These are phyloP conservation scores for Bergia sp. DNA, from an alignment of 92 coral and sea anemone species.

Conservation along the genomic window DNA sequence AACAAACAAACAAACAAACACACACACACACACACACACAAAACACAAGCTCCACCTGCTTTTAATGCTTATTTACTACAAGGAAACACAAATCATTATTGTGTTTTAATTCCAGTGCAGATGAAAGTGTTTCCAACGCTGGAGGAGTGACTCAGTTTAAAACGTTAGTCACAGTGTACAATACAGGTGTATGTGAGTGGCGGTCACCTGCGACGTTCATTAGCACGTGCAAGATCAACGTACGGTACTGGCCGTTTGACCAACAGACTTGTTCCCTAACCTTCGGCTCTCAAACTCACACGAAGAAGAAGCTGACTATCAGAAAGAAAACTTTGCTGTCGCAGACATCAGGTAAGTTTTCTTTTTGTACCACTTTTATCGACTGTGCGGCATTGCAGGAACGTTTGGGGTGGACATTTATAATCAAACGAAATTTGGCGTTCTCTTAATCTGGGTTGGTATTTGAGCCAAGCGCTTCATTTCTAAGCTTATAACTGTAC, in stretches of 20 bases:
- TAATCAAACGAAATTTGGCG: background rate
- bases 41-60: background rate
- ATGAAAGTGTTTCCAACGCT: slow-evolving; percentile 47
- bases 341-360: background rate
- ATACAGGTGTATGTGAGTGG: slow-evolving; percentile 56
- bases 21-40: no score
- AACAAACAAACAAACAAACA: no score
- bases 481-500: no score
- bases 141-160: slow-evolving; percentile 63
- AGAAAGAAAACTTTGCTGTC: slow-evolving; percentile 4
- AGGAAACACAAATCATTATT: background rate
- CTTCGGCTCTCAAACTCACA: slow-evolving; percentile 64
- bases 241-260: slow-evolving; percentile 71
- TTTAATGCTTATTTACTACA: background rate
- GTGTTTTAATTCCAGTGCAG: slow-evolving; percentile 52
- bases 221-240: slow-evolving; percentile 61
- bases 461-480: no score
- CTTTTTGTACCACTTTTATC: no score
- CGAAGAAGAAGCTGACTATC: slow-evolving; percentile 44
- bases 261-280: slow-evolving; percentile 58
- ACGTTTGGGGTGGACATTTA: background rate
- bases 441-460: background rate
- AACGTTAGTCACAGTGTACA: slow-evolving; percentile 47
- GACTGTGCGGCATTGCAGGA: no score
- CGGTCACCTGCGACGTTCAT: slow-evolving; percentile 68